Conservation (phyloP, 2,888 invertebrate species). For the Poecilus cupreus region DNA sequence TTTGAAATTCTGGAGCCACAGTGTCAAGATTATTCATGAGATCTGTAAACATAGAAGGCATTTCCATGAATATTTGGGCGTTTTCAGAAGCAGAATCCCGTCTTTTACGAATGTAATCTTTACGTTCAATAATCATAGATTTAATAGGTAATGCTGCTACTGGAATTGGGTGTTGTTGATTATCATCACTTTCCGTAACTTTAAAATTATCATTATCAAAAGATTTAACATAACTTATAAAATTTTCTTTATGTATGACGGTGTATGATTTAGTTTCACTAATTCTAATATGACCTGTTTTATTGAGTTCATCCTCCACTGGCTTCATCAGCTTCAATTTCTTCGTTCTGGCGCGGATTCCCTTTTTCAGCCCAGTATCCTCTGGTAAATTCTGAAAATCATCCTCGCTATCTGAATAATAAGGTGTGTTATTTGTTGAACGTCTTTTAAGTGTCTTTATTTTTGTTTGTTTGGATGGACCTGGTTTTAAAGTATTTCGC, state of each 20-base stretch:
- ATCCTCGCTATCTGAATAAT: constrained; percentile 42
- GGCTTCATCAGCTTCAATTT: constrained; percentile 25
- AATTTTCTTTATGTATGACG: constrained; percentile 48
- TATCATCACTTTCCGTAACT: constrained; percentile 57
- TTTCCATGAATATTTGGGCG: constrained; percentile 10
- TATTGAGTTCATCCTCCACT: constrained; percentile 31
- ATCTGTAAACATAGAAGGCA: constrained; percentile 39
- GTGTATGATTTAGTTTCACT: constrained; percentile 49
- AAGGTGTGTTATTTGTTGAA: constrained; percentile 24
- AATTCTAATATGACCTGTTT: constrained; percentile 52
- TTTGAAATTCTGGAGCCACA: not conserved
- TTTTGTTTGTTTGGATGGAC: constrained; percentile 14
- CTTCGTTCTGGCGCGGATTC: constrained; percentile 24
- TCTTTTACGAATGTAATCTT: constrained; percentile 37
- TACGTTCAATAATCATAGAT: constrained; percentile 51
- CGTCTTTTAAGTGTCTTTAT: not conserved
- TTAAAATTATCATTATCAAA: constrained; percentile 56
- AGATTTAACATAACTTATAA: constrained; percentile 48
- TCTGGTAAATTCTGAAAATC: not conserved
- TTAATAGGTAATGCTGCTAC: constrained; percentile 17
- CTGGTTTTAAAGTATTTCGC: constrained; percentile 4
- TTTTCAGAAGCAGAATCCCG: constrained; percentile 6
- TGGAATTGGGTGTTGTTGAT: constrained; percentile 44
- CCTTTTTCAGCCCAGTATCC: too few species aligned
- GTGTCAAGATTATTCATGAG: constrained; percentile 3